Evolutionary conservation across 2,797 vertebrate genomes (phyloP), one percentile per base, ranked within the genome.

Genomic region (Telmatherina bonti): DNA sequence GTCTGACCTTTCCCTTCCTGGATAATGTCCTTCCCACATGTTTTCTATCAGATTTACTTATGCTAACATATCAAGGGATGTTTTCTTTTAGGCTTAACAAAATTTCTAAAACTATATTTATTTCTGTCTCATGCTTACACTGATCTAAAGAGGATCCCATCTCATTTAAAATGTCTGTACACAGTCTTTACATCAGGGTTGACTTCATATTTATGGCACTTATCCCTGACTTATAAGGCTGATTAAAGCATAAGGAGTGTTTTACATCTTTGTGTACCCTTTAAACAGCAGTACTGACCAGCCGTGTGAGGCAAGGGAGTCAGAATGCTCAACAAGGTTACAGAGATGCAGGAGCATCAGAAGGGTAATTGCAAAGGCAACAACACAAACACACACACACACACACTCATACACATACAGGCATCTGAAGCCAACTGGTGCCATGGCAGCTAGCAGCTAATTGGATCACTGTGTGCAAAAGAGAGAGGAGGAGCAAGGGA

Each of bases 401-500:
- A n/a, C n/a, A n/a, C n/a, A n/a, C n/a, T 49, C 70, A 72, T 49
- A 53, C 51, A 47, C 59, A 56, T 36, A 41, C 55, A 57, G 33
- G 67, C 78, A 87, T 92, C 90, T 91, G 85, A 84, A 87, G 86
- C 89, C 88, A 89, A 91, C 84, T 85, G 91, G 85, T 89, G 87
- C 84, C 85, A 88, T 77, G 51, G 85, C 88, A 91, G 87, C 89
- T 86, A 73, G 79, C 82, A 90, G 88, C 90, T 92, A 93, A 94
- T 93, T 93, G 90, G 91, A 90, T 92, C 90, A 91, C 90, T 92
- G 88, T 93, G 87, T 92, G 85, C 78, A 84, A 89, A 91, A 78
- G 76, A 88, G 89, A 82, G 89, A 83, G 85, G 82, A 88, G 86
- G 87, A 89, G 74, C 51, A 62, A 88, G 81, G 58, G 79, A 88